These are phyloP conservation scores for Neoitamus cyanurus DNA, from an alignment of 2,888 invertebrate species.

Conservation along the genomic window DNA sequence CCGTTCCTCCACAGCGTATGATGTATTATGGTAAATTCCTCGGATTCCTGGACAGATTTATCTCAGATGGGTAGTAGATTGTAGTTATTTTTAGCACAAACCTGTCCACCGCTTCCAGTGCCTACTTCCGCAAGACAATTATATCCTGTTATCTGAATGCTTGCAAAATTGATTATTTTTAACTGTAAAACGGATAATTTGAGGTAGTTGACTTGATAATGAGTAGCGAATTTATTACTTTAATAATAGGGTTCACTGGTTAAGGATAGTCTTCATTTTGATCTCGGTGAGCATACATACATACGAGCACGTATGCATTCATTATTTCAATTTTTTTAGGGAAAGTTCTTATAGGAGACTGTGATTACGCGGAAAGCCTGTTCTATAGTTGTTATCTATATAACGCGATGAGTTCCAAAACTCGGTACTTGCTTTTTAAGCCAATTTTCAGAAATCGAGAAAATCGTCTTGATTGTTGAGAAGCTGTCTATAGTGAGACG, in stretches of 20 bases:
- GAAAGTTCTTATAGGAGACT: too few relatives aligned
- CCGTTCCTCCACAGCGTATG: background rate
- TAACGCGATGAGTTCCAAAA: too few relatives aligned
- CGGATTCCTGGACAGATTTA: constrained; percentile 34
- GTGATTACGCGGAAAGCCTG: too few relatives aligned
- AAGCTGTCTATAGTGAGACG: too few relatives aligned
- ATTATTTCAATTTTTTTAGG: too few relatives aligned
- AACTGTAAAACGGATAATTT: constrained; percentile 9
- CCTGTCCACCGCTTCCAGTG: background rate
- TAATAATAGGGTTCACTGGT: background rate
- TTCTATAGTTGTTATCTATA: too few relatives aligned
- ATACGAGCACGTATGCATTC: too few relatives aligned
- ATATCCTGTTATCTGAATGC: constrained; percentile 20
- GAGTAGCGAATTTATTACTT: background rate
- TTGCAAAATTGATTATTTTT: background rate
- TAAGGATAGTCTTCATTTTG: background rate
- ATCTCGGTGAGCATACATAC: background rate
- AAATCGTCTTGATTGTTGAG: too few relatives aligned
- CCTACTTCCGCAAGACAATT: constrained; percentile 26
- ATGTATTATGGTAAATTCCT: background rate
- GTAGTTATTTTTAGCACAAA: constrained; percentile 9
- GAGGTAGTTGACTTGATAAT: background rate
- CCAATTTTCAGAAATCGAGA: too few relatives aligned
- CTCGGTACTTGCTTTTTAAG: too few relatives aligned
- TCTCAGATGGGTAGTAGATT: background rate